These are phyloP conservation scores for Cephonodes hylas DNA, from an alignment of 2,888 invertebrate species.

Conservation along the genomic window DNA sequence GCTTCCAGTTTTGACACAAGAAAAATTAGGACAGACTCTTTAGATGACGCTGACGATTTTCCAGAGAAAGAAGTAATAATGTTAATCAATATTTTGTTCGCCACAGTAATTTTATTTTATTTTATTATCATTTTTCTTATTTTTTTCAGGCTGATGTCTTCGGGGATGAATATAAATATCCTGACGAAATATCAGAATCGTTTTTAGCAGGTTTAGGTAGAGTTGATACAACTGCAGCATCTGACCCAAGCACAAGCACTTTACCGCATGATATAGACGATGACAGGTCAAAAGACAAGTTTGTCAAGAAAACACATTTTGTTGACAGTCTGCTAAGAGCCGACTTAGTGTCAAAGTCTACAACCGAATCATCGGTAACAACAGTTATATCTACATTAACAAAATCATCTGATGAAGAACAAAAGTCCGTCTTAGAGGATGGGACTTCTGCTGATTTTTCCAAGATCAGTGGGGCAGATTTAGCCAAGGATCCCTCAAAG, in stretches of 20 bases:
- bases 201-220: slow-evolving; percentile 33
- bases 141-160: slow-evolving; percentile 62
- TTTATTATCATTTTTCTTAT: slow-evolving; percentile 10
- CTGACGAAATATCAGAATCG: slow-evolving; percentile 38
- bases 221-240: slow-evolving; percentile 24
- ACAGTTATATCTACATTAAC: slow-evolving; percentile 72
- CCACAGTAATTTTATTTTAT: neutral
- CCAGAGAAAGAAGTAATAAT: slow-evolving; percentile 72
- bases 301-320: slow-evolving; percentile 54
- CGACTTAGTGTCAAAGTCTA: slow-evolving; percentile 71
- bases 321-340: slow-evolving; percentile 56
- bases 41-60: slow-evolving; percentile 78
- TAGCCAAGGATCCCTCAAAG: slow-evolving; percentile 70
- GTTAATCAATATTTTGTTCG: too few species aligned
- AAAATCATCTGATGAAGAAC: slow-evolving; percentile 74
- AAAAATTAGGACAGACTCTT: slow-evolving; percentile 74
- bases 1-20: slow-evolving; percentile 69
- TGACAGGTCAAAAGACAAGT: slow-evolving; percentile 42
- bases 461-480: slow-evolving; percentile 71
- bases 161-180: slow-evolving; percentile 57
- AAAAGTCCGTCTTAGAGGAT: slow-evolving; percentile 71
- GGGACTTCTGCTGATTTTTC: slow-evolving; percentile 74
- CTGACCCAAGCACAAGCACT: slow-evolving; percentile 40
- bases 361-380: slow-evolving; percentile 75
- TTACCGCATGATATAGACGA: slow-evolving; percentile 36